Evolutionary conservation across 2,113 vertebrate species (phyloP).

Genomic region (Maccullochella peelii): DNA sequence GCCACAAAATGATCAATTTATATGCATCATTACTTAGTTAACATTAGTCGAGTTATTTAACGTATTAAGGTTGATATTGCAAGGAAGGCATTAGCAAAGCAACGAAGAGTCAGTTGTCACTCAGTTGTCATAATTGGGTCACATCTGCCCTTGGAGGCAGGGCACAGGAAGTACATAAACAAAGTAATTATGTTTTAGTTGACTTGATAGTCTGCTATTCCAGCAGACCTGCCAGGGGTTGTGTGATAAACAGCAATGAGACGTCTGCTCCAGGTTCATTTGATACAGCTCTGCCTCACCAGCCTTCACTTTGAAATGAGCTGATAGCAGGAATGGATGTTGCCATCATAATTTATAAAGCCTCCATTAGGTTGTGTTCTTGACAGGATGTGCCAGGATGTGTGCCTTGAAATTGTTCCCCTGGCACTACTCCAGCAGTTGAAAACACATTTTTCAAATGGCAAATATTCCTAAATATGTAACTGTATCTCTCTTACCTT

Average conservation of each 20-base stretch:
- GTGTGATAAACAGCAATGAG: slow-evolving; percentile 66
- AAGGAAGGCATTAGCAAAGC: slow-evolving; percentile 32
- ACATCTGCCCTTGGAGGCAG: slow-evolving; percentile 66
- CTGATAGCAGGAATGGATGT: slow-evolving; percentile 65
- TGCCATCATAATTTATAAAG: slow-evolving; percentile 68
- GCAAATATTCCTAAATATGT: slow-evolving; percentile 34
- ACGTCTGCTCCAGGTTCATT: slow-evolving; percentile 63
- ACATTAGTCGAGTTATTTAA: background rate
- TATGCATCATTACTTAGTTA: background rate
- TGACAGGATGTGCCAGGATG: slow-evolving; percentile 44
- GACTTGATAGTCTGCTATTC: slow-evolving; percentile 64
- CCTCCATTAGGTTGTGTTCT: slow-evolving; percentile 65
- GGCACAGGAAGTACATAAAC: slow-evolving; percentile 68
- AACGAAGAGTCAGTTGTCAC: slow-evolving; percentile 45
- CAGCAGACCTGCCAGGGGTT: slow-evolving; percentile 53
- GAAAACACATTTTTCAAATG: slow-evolving; percentile 49
- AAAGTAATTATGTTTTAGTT: slow-evolving; percentile 77
- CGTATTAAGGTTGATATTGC: background rate
- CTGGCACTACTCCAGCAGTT: slow-evolving; percentile 24
- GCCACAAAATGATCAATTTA: background rate
- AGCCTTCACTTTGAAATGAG: slow-evolving; percentile 61
- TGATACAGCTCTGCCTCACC: slow-evolving; percentile 54
- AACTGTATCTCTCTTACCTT: background rate
- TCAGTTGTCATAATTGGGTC: slow-evolving; percentile 75
- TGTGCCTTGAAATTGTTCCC: slow-evolving; percentile 50